Base-by-base conservation (phyloP, 2,888 invertebrate species). In the Mystacides longicornis region DNA sequence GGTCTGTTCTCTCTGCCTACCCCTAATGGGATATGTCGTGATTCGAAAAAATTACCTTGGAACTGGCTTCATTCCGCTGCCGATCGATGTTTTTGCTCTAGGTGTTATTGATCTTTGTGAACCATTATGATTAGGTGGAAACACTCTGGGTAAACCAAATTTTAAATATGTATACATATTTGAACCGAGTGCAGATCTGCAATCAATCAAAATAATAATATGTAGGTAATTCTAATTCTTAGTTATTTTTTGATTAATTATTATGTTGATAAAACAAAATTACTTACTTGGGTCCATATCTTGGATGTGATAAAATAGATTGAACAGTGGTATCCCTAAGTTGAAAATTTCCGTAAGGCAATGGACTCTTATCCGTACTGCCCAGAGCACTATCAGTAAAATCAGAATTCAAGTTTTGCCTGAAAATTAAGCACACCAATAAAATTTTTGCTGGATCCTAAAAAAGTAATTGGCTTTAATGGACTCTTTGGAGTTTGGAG, bases 91-190 rank as follows among this genome's bases (percentile, higher is more conserved):
- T 64, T 77, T 77, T 22, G 77, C 81, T 64, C 77, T 77, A 2
- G 82, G 82, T 3, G 82, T 83, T 58, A 82, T 85, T 9, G 86
- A 85, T 33, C 85, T 74, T 65, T 85, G 82, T 2, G 85, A 85
- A 14, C 81, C 82, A 64, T 85, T 85, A 63, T 86, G 85, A 66
- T 87, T 87, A 9, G 93, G 93, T 23, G 93, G 93, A 67, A 93
- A 86, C 2, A 94, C 94, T 52, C 95, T 80, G 1, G 95, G 95
- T 54, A 95, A 77, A 0, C 95, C 95, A 67, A 94, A 95, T 72
- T 94, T 93, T 61, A 95, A 79, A 72, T 95, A 95, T 20, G 94
- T 92, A 72, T 93, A 93, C 82, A 93, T 93, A 69, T 93, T 93
- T 45, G 89, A 87, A 45, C 92, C 92, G 58, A 93, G 77, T 1